Evolutionary conservation across 2,888 invertebrate species (phyloP), one percentile per base, ranked within the genome.

Genomic region (Mylabris sibirica): DNA sequence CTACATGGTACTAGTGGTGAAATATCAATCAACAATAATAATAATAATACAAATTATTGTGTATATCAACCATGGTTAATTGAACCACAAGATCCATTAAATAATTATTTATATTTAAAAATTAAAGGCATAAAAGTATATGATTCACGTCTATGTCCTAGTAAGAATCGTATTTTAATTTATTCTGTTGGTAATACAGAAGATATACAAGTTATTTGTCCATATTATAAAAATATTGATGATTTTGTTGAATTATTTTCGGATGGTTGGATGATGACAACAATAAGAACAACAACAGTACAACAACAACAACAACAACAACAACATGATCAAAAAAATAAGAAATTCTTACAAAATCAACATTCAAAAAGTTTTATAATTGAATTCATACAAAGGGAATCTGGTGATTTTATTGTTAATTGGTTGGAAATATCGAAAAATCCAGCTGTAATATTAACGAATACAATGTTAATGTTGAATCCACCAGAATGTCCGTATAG

Each of bases 391-490:
- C 92, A 92, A 80, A 88, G 90, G 62, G 92, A 93, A 79, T 89
- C 90, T 17, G 92, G 92, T 0, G 90, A 89, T 81, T 93, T 93
- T 82, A 88, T 89, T 49, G 90, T 93, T 61, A 91, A 91, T 76
- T 93, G 93, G 93, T 91, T 93, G 85, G 92, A 93, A 77, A 89
- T 93, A 35, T 91, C 92, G 72, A 93, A 90, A 80, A 89, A 90
- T 78, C 88, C 89, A 79, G 89, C 85, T 75, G 85, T 84, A 82
- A 88, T 83, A 75, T 86, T 78, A 60, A 84, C 85, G 81, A 89
- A 79, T 68, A 85, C 85, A 1, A 80, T 86, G 73, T 79, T 86
- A 53, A 87, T 89, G 77, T 88, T 87, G 62, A 86, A 87, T 63
- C 86, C 88, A 30, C 89, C 90, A n/a, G 91, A 92, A 75, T 93